Conservation (phyloP, 2,113 vertebrate genomes). For the Platysteira castanea region DNA sequence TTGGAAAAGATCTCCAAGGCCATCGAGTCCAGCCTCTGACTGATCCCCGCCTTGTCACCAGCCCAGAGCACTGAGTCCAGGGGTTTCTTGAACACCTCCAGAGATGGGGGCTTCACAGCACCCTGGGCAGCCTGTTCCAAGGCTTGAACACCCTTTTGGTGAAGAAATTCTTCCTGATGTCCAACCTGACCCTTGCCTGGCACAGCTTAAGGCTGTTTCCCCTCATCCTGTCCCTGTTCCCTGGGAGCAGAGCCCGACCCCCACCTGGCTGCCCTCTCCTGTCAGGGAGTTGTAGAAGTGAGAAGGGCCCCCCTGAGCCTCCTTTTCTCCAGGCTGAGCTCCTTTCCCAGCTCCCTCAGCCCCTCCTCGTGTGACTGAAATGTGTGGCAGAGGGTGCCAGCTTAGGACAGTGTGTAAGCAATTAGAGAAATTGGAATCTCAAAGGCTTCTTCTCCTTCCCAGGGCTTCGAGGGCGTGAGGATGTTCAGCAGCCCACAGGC, state of each 20-base stretch:
- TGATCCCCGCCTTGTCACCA: rapidly evolving
- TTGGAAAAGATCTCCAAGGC: background rate
- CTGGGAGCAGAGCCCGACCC: background rate
- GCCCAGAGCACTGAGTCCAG: background rate
- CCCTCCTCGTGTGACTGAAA: background rate
- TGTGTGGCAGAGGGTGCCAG: background rate
- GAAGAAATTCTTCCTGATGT: background rate
- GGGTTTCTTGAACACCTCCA: background rate
- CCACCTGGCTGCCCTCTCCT: rapidly evolving
- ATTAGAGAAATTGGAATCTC: background rate
- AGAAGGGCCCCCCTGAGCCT: background rate
- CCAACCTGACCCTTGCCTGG: background rate
- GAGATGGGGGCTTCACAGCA: rapidly evolving
- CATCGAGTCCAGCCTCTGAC: background rate
- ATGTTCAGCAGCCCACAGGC: background rate
- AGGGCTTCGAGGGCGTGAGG: background rate
- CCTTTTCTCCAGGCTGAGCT: background rate
- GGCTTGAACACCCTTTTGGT: background rate
- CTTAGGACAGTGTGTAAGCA: background rate
- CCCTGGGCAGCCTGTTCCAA: background rate
- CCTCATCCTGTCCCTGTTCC: background rate
- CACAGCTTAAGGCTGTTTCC: background rate
- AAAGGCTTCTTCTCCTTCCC: background rate
- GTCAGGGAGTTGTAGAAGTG: background rate
- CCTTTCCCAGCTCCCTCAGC: background rate